These are phyloP conservation scores for Trichonephila clavipes DNA, from an alignment of 1,140 invertebrate species.

Conservation along the genomic window DNA sequence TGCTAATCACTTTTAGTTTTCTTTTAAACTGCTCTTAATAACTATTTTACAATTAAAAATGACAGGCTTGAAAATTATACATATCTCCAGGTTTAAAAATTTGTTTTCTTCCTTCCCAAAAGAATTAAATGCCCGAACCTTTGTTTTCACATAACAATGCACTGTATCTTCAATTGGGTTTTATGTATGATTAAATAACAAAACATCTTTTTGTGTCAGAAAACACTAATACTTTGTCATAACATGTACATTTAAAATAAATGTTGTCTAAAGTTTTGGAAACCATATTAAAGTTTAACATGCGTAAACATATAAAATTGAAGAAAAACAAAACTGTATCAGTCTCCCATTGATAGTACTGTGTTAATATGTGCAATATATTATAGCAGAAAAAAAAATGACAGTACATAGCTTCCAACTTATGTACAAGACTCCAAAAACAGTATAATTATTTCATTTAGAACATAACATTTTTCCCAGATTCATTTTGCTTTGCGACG, in stretches of 20 bases:
- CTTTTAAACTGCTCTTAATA: no score
- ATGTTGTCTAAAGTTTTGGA: not conserved
- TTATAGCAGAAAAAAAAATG: constrained; percentile 11
- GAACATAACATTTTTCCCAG: not conserved
- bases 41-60: no score
- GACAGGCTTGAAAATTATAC: no score
- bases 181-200: no score
- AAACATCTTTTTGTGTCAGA: no score
- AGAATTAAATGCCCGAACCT: no score
- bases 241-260: not conserved
- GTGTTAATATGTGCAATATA: constrained; percentile 37
- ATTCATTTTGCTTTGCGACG: constrained; percentile 53
- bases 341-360: not conserved
- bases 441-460: not conserved
- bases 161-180: no score
- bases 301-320: not conserved
- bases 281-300: not conserved
- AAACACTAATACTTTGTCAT: no score
- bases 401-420: constrained; percentile 26
- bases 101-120: no score
- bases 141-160: no score
- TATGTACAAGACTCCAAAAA: constrained; percentile 27
- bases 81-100: no score
- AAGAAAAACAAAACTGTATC: not conserved
- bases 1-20: no score